Evolutionary conservation across 2,888 invertebrate genomes (phyloP), one percentile per base, ranked within the genome.

Genomic region (Reticulitermes lucifugus): DNA sequence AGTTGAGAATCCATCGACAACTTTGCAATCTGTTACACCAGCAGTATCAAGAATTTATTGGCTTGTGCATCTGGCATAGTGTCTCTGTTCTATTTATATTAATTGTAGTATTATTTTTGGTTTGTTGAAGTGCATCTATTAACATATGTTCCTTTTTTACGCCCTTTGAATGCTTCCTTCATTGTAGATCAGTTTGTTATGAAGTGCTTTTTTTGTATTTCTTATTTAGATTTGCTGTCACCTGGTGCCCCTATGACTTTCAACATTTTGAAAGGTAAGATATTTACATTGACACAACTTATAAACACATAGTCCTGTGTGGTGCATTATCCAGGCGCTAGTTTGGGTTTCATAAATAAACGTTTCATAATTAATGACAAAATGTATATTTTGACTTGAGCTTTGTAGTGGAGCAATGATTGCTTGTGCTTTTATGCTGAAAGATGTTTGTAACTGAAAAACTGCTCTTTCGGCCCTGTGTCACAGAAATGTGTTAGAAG

Each of bases 211-310:
- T 85, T 84, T 85, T 86, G 85, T 85, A 85, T 85, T 83, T 83
- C 85, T 94, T 94, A 95, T 81, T 81, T 81, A 81, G 94, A 95
- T 94, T 92, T 93, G 92, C 95, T 95, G 95, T 94, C 94, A 92
- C 94, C 95, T 93, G 95, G 95, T 92, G 94, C 94, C 92, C 95
- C 95, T 92, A 94, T 95, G 94, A 95, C 95, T 93, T 96, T 95
- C 95, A 95, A 95, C 95, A 95, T 96, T 93, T 94, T 96, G 93
- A 96, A 95, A 96, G 96, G 96, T 96, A 95, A 95, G 88, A 77
- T 77, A n/a, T 46, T 46, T 41, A 41, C 2, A 46, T 46, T 65
- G 65, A n/a, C 65, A 65, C 7, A 65, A 65, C 9, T n/a, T 25
- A 65, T 65, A 2, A 60, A 21, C 25, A 60, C 60, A 65, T 0